Conservation (phyloP, 1,140 invertebrate genomes). For the Pogonognathellus flavescens region DNA sequence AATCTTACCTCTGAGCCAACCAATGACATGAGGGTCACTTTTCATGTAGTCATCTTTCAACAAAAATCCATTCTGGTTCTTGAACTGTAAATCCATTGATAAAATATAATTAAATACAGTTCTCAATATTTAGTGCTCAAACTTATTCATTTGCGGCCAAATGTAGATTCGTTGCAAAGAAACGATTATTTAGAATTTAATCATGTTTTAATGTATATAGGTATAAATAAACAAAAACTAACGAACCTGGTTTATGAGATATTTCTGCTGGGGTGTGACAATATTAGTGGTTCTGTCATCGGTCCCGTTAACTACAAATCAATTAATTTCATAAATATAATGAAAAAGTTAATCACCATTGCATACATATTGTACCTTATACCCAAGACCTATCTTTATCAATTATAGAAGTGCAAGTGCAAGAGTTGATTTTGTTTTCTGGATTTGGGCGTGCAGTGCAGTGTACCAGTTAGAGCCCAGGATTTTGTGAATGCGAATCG, state of each 20-base stretch:
- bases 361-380: no score
- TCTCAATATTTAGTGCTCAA: not conserved
- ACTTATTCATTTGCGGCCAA: no score
- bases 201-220: no score
- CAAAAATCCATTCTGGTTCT: not conserved
- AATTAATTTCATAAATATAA: not conserved
- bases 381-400: no score
- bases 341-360: not conserved
- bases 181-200: not conserved
- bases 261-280: conserved; percentile 13
- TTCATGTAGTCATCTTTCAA: conserved; percentile 44
- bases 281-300: conserved; percentile 27
- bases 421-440: no score
- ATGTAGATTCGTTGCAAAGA: no score
- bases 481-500: no score
- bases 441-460: no score
- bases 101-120: not conserved
- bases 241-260: conserved; percentile 15
- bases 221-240: no score
- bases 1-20: conserved; percentile 11
- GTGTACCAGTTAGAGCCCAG: not conserved
- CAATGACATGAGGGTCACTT: not conserved
- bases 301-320: conserved; percentile 6
- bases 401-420: no score
- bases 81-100: conserved; percentile 16